phyloP scores from a whole-genome alignment of 2,797 vertebrate genomes.

The Euphonia xanthogaster region DNA sequence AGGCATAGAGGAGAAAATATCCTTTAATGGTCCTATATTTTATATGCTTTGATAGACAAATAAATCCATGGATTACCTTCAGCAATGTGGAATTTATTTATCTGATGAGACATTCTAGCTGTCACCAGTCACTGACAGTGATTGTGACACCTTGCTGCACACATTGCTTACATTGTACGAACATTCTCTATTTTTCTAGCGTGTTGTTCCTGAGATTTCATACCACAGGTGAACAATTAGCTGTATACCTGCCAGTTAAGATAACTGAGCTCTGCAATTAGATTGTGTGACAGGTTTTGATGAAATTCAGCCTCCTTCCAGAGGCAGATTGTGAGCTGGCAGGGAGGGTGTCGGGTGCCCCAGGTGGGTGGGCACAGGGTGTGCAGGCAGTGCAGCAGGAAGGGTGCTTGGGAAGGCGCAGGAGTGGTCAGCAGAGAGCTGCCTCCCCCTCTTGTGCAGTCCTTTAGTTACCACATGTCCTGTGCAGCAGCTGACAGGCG shows the following conservation, averaged over 20 bases:
- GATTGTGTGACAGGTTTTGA: background rate
- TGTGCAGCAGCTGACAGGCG: background rate
- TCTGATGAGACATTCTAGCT: background rate
- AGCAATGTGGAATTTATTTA: background rate
- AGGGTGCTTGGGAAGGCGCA: background rate
- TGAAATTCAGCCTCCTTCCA: background rate
- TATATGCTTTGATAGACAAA: background rate
- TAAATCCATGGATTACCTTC: background rate
- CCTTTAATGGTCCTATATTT: background rate
- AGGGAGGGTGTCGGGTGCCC: rapidly evolving
- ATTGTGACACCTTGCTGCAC: background rate
- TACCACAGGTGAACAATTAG: background rate
- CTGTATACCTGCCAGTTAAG: background rate
- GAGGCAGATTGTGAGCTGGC: background rate
- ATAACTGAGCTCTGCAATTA: background rate
- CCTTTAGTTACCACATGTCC: background rate
- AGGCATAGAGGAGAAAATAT: background rate
- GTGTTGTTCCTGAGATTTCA: background rate
- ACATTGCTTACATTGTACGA: background rate
- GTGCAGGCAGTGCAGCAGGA: background rate
- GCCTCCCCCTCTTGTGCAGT: background rate
- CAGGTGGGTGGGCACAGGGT: rapidly evolving
- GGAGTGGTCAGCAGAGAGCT: background rate
- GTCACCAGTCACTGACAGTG: background rate
- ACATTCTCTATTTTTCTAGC: background rate